Evolutionary conservation across 2,113 vertebrate species (phyloP), one percentile per base, ranked within the genome.

Genomic region (Chaetorhynchus papuensis): DNA sequence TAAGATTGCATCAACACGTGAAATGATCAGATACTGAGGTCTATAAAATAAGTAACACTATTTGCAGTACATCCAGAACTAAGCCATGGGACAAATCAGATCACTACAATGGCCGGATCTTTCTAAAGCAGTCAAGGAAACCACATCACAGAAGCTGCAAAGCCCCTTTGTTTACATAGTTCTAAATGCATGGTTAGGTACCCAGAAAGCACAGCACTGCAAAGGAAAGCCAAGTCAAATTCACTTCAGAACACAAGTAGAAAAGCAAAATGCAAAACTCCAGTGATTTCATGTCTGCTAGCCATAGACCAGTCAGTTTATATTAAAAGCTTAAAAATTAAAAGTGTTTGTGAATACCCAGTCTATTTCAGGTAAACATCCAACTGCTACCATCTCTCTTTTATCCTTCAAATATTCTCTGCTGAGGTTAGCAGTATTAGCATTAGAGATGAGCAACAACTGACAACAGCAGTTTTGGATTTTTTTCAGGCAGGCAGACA

Each of bases 191-290:
- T 66, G 79, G 93, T 92, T 95, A 93, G 66, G 74, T 93, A 95
- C 79, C 83, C 70, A 89, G 57, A 93, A 96, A 94, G 90, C 96
- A 97, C 90, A 87, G 44, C 94, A 97, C 85, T 90, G 92, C 97
- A 97, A 57, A 93, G 75, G 83, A 95, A 97, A 96, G 93, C 92
- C 92, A 96, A 74, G 83, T 94, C 93, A 95, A 88, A 96, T 61
- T 78, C 94, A 85, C 91, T 91, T 94, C 94, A 96, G 35, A 92
- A 94, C 94, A 96, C 84, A 95, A 63, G 45, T n/a, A 69, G 86
- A 69, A 92, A 94, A 92, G 65, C 56, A 87, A 94, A 94, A 86
- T 64, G 78, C 45, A 89, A 37, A 97, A 90, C 68, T 88, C 61
- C 24, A 26, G 31, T 49, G 27, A 65, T 72, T 97, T 97, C 94